These are phyloP conservation scores for Eilema caniola DNA, from an alignment of 2,888 invertebrate species.

Conservation along the genomic window DNA sequence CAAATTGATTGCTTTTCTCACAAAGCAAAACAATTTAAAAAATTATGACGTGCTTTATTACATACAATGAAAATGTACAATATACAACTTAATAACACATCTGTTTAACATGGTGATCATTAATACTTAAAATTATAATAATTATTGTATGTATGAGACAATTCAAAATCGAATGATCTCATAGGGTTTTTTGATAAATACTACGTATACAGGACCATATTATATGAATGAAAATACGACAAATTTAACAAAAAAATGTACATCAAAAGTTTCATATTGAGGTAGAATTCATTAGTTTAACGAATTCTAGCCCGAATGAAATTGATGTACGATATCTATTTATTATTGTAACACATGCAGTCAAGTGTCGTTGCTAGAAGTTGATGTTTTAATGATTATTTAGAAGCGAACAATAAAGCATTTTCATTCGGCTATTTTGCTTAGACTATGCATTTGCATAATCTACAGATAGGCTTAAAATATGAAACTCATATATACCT, in stretches of 20 bases:
- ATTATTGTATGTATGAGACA: too few species aligned
- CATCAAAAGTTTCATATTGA: neutral
- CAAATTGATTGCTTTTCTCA: neutral
- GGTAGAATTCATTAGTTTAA: neutral
- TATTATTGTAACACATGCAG: too few species aligned
- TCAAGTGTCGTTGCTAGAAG: too few species aligned
- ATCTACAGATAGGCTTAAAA: neutral
- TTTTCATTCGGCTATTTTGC: neutral
- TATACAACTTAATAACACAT: neutral
- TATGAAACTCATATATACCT: neutral
- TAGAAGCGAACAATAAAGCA: too few species aligned
- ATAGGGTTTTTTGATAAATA: neutral
- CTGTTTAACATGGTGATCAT: neutral
- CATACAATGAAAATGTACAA: neutral
- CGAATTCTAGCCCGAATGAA: neutral
- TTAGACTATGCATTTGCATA: neutral
- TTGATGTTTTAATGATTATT: too few species aligned
- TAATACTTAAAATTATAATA: neutral
- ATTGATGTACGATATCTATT: too few species aligned
- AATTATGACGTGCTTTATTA: neutral
- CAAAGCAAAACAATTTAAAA: neutral
- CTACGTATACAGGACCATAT: neutral
- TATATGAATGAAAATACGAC: neutral
- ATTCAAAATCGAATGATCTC: neutral
- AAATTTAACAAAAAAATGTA: neutral